Conservation (phyloP, 2,888 invertebrate species). For the Apamea epomidion region DNA sequence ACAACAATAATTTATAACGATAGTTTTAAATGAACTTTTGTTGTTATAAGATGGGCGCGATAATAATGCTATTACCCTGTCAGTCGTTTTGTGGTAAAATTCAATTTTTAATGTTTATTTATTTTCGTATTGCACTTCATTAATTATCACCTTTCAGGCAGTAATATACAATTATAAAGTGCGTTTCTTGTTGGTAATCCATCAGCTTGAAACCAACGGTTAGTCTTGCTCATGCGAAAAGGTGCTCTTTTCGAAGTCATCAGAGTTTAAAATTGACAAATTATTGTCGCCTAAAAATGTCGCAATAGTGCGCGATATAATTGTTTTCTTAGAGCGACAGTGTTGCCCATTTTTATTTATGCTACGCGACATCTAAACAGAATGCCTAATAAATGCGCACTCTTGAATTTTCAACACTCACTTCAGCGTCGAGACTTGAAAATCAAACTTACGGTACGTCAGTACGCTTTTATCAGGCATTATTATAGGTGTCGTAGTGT, state of each 20-base stretch:
- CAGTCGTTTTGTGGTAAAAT: constrained; percentile 21
- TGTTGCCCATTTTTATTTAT: background rate
- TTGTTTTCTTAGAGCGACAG: too few species aligned
- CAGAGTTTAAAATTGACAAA: background rate
- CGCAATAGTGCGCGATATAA: background rate
- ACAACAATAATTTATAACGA: constrained; percentile 20
- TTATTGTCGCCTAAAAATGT: background rate
- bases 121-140: constrained; percentile 7
- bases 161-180: constrained; percentile 11
- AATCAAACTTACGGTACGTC: too few species aligned
- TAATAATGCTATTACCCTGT: constrained; percentile 18
- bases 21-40: constrained; percentile 27
- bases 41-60: constrained; percentile 17
- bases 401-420: background rate
- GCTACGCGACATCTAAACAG: background rate
- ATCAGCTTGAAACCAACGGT: background rate
- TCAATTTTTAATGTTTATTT: constrained; percentile 2
- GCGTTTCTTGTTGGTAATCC: background rate
- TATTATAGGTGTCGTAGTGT: too few species aligned
- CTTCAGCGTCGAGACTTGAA: too few species aligned
- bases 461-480: too few species aligned
- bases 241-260: background rate
- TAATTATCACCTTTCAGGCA: constrained; percentile 3
- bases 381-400: background rate
- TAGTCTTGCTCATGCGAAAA: background rate